A percentile compares a stretch with the other conserved stretches of the same genome.
Conservation (phyloP, 2,113 vertebrate genomes). For the Mystacornis crossleyi region DNA sequence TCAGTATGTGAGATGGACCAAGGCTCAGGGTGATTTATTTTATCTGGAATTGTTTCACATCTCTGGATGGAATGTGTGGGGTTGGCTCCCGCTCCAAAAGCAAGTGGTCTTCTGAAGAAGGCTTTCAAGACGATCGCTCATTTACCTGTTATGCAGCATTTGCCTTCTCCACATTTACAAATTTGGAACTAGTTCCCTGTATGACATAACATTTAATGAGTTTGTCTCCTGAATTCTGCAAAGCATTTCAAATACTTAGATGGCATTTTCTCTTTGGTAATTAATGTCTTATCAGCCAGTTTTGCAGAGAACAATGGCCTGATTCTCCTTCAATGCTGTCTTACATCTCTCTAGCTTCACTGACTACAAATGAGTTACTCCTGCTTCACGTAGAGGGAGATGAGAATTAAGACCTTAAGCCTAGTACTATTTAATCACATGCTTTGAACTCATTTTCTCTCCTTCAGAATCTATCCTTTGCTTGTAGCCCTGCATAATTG, state of each 20-base stretch:
- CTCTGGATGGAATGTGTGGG: slow-evolving; percentile 5
- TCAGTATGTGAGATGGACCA: background rate
- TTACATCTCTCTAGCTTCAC: slow-evolving; percentile 34
- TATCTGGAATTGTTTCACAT: slow-evolving; percentile 33
- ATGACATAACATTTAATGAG: slow-evolving; percentile 46
- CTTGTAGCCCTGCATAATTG: background rate
- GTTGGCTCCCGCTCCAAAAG: background rate
- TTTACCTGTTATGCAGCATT: slow-evolving; percentile 23
- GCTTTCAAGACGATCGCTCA: background rate
- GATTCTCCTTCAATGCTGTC: slow-evolving; percentile 37
- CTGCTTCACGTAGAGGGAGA: background rate
- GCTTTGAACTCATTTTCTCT: slow-evolving; percentile 20
- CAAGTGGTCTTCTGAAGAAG: slow-evolving; percentile 1
- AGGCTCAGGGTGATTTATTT: slow-evolving; percentile 53
- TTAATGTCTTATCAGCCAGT: slow-evolving; percentile 67
- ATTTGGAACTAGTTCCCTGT: slow-evolving; percentile 51
- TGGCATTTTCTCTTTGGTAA: slow-evolving; percentile 59
- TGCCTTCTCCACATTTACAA: slow-evolving; percentile 18
- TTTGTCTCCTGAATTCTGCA: slow-evolving; percentile 60
- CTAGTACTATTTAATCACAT: slow-evolving; percentile 21
- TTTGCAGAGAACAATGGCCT: slow-evolving; percentile 51
- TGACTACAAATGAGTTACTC: slow-evolving; percentile 43
- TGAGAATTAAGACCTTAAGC: slow-evolving; percentile 42
- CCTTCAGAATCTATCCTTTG: slow-evolving; percentile 19
- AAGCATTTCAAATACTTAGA: slow-evolving; percentile 62